Base-by-base conservation (phyloP, 2,113 vertebrate species). In the Egretta garzetta region DNA sequence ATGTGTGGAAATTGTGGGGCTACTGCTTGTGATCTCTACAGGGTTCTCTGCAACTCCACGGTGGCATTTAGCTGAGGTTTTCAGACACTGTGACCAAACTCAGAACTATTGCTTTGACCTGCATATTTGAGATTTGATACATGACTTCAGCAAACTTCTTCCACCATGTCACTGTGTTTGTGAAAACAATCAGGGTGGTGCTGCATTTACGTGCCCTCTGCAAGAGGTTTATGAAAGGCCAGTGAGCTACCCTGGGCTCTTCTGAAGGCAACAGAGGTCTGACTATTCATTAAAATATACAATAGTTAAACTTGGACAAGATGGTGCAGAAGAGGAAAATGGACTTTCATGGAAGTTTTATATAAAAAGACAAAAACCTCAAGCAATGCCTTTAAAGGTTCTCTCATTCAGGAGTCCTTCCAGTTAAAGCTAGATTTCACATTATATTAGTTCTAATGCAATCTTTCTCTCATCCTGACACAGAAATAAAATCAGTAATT, bases 1-100 rank as follows among this genome's bases (percentile, higher is more conserved):
- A 86, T 2, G 4, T 6, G 59, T 50, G 35, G 33, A 74, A 66
- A 58, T 3, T 56, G 49, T 80, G 22, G 12, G 27, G 84, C 35
- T 49, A 27, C 9, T 41, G 7, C 4, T 4, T 0, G 1, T 11
- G 15, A 43, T 49, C 74, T 75, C 47, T 71, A 4, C 32, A n/a
- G 56, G 4, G 28, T 75, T 14, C 28, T 62, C 28, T 62, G 33
- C 58, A 88, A 16, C 35, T 56, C 37, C 49, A 72, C 11, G 23
- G 39, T 11, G 53, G 62, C 58, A 76, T 83, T 83, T 50, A 92
- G 41, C 33, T 70, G 58, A 80, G 49, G 35, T 64, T 86, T 88
- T 80, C 71, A 76, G 79, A 58, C 45, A 20, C 39, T 33, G 35
- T 3, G 20, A 76, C 55, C 68, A 89, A 86, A 70, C 43, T 60